Conservation (phyloP, 2,797 vertebrate genomes). For the Muraenolepis orangiensis region DNA sequence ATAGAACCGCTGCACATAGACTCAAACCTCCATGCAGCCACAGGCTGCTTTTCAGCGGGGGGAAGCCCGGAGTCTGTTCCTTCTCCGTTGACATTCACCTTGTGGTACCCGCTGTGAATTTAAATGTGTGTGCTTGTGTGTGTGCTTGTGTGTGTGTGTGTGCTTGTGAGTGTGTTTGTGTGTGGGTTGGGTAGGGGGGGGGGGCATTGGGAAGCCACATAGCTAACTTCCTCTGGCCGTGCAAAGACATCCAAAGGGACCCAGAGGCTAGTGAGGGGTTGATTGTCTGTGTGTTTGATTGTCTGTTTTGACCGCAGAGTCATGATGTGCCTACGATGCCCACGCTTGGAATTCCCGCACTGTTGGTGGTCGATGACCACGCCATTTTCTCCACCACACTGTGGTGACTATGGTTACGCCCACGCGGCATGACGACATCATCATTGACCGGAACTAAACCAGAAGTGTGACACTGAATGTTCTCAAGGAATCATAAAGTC, state of each 20-base stretch:
- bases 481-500: not conserved
- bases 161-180: too few species aligned
- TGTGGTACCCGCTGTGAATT: conserved; percentile 43
- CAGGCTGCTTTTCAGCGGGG: too few species aligned
- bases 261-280: too few species aligned
- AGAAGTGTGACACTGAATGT: not conserved
- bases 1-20: conserved; percentile 45
- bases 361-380: not conserved
- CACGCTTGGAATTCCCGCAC: not conserved
- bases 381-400: not conserved
- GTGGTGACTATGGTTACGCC: not conserved
- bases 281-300: not conserved
- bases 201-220: conserved; percentile 22
- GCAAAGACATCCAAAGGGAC: too few species aligned
- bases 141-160: too few species aligned
- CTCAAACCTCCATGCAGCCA: conserved; percentile 34
- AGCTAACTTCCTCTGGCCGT: too few species aligned
- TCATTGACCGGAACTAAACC: not conserved
- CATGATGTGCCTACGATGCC: not conserved
- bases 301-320: not conserved
- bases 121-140: too few species aligned
- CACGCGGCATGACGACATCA: not conserved
- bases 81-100: conserved; percentile 55
- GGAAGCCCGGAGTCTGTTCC: conserved; percentile 43
- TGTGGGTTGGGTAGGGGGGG: not conserved